A percentile compares a stretch with the other conserved stretches of the same genome.
These are phyloP conservation scores for Ispidina lecontei DNA, from an alignment of 2,797 vertebrate genomes.

Conservation along the genomic window DNA sequence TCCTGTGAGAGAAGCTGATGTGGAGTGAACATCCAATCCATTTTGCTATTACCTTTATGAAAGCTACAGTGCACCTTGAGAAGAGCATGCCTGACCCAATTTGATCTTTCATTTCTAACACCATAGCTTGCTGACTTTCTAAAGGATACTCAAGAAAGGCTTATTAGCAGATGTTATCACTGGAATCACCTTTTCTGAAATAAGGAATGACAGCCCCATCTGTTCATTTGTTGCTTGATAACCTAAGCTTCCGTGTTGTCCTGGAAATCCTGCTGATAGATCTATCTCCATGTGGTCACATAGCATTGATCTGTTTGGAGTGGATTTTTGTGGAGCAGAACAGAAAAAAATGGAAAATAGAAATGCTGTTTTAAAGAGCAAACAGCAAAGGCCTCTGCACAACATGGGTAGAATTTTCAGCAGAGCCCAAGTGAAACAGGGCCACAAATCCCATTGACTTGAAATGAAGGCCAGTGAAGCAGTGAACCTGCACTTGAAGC, in stretches of 20 bases:
- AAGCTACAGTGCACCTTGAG: conserved; percentile 62
- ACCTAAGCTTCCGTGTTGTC: conserved; percentile 59
- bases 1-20: conserved; percentile 38
- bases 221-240: conserved; percentile 73
- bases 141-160: conserved; percentile 69
- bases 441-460: not conserved
- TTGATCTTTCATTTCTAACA: conserved; percentile 75
- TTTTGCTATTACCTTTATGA: conserved; percentile 71
- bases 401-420: not conserved
- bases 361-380: conserved; percentile 39
- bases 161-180: conserved; percentile 75
- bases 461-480: not conserved
- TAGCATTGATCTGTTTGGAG: conserved; percentile 63
- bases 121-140: conserved; percentile 63
- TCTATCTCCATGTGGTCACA: conserved; percentile 49
- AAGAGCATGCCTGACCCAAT: conserved; percentile 67
- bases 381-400: not conserved
- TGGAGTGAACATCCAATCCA: conserved; percentile 61
- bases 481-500: not conserved
- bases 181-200: conserved; percentile 69
- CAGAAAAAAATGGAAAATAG: not conserved
- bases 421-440: not conserved
- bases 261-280: conserved; percentile 64
- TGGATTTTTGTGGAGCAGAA: conserved; percentile 45
- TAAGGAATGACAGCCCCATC: conserved; percentile 71